These are phyloP conservation scores for Psix sp. DNA, from an alignment of 1,140 invertebrate species.

Conservation along the genomic window DNA sequence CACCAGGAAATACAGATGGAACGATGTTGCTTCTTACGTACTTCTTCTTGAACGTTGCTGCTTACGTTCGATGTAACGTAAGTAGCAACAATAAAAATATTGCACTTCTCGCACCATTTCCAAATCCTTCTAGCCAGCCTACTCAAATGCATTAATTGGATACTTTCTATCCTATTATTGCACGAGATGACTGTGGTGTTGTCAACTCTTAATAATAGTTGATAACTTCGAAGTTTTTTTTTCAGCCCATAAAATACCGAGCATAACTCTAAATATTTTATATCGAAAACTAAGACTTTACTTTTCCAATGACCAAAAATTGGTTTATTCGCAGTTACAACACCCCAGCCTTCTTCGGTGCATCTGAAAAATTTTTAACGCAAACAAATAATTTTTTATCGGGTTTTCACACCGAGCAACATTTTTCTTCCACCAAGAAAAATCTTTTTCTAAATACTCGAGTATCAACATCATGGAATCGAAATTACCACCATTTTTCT, in stretches of 20 bases:
- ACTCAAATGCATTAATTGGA: neutral
- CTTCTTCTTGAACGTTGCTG: neutral
- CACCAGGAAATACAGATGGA: neutral
- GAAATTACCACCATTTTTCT: conserved; percentile 18
- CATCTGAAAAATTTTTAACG: neutral
- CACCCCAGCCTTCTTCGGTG: neutral
- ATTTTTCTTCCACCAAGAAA: conserved; percentile 56
- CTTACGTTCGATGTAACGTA: neutral
- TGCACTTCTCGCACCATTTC: neutral
- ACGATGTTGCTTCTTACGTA: neutral
- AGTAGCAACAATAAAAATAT: neutral
- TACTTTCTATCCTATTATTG: neutral
- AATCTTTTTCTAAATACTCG: conserved; percentile 15
- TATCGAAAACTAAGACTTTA: neutral
- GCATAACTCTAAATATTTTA: neutral
- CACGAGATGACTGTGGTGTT: neutral
- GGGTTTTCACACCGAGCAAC: neutral
- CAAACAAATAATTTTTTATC: neutral
- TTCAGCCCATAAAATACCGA: neutral
- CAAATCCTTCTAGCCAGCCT: neutral
- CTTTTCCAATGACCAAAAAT: neutral
- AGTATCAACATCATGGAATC: conserved; percentile 10
- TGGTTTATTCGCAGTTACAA: neutral
- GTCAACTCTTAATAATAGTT: neutral
- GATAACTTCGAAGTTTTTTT: neutral